Conservation (phyloP, 2,113 vertebrate genomes). For the Antechinus flavipes region DNA sequence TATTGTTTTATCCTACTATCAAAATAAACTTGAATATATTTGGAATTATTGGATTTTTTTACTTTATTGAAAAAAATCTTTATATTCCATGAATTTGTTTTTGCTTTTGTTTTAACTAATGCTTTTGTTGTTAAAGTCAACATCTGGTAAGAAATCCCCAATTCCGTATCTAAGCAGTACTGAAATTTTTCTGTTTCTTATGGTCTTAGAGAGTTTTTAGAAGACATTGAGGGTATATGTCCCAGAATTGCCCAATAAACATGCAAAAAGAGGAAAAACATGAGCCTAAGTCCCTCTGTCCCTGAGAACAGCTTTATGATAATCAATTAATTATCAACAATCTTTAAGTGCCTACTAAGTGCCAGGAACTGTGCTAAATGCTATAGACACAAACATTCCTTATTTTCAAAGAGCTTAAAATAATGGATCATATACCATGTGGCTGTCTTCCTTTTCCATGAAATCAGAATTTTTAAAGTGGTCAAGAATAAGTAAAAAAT, state of each 20-base stretch:
- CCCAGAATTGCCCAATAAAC: not conserved
- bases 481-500: no score
- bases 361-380: no score
- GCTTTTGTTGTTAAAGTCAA: not conserved
- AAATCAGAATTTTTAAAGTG: no score
- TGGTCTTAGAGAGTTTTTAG: not conserved
- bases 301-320: no score
- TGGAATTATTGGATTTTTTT: not conserved
- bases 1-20: not conserved
- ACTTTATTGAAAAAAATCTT: not conserved
- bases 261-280: no score
- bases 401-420: no score
- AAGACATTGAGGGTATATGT: not conserved
- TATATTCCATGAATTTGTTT: not conserved
- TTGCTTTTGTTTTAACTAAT: not conserved
- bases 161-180: not conserved
- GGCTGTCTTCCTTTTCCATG: no score
- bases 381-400: no score
- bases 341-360: no score
- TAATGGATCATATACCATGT: no score
- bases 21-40: not conserved
- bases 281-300: no score
- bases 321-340: no score
- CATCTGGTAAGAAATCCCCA: not conserved
- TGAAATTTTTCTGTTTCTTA: not conserved